phyloP scores from a whole-genome alignment of 1,140 invertebrate genomes.

The Dufourea novaeangliae region DNA sequence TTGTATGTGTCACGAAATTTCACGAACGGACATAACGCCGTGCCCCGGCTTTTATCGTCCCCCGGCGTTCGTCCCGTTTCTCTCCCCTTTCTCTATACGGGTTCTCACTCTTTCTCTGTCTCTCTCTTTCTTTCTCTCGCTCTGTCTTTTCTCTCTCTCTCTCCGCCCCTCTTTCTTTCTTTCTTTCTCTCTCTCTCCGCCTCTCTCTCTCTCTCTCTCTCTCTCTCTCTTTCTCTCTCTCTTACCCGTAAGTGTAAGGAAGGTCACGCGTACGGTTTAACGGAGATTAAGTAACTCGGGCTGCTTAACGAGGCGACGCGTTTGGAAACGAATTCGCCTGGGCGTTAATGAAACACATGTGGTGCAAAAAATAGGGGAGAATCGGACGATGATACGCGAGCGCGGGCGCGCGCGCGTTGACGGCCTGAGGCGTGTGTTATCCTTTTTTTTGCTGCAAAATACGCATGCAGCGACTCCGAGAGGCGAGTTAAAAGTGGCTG shows the following conservation, averaged over 20 bases:
- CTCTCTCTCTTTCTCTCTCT: background rate
- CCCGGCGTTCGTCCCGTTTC: too few relatives aligned
- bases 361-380: constrained; percentile 48
- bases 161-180: too few relatives aligned
- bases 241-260: constrained; percentile 26
- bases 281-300: constrained; percentile 46
- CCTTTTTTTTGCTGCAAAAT: constrained; percentile 34
- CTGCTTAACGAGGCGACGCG: constrained; percentile 40
- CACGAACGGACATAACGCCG: constrained; percentile 10
- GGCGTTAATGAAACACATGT: constrained; percentile 50
- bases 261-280: constrained; percentile 48
- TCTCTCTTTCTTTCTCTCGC: too few relatives aligned
- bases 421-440: background rate
- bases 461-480: constrained; percentile 19
- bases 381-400: constrained; percentile 33
- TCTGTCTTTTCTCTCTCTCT: too few relatives aligned
- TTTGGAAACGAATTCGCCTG: constrained; percentile 48
- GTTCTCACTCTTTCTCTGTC: too few relatives aligned
- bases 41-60: too few relatives aligned
- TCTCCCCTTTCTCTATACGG: too few relatives aligned
- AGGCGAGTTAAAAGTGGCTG: constrained; percentile 32
- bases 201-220: background rate
- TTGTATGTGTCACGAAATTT: background rate
- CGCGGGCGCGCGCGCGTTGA: too few relatives aligned
- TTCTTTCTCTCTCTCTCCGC: background rate